These are phyloP conservation scores for Anthopleura sola DNA, from an alignment of 64 coral and sea anemone species.

Conservation along the genomic window DNA sequence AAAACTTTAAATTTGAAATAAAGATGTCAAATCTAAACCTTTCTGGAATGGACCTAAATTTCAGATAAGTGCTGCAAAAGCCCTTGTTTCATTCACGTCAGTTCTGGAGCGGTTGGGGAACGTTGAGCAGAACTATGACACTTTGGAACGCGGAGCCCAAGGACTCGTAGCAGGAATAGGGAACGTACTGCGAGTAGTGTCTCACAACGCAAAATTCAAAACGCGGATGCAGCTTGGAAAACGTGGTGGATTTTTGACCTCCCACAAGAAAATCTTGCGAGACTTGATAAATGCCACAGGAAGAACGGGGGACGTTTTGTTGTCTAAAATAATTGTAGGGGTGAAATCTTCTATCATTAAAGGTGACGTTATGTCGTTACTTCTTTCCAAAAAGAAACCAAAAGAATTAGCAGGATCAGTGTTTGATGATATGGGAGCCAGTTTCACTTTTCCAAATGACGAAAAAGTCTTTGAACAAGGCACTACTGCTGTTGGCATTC, in stretches of 20 bases:
- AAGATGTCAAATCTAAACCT: too few species aligned
- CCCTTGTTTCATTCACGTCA: not conserved
- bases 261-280: not conserved
- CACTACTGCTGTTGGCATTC: slow-evolving; percentile 3
- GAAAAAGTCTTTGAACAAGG: not conserved
- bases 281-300: not conserved
- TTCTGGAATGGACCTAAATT: not conserved
- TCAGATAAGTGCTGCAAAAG: not conserved
- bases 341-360: not conserved
- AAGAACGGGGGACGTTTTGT: slow-evolving; percentile 7
- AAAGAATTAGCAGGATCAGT: not conserved
- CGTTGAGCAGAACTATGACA: not conserved
- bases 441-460: slow-evolving; percentile 28
- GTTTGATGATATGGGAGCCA: slow-evolving; percentile 1
- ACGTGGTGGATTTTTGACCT: not conserved
- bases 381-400: slow-evolving; percentile 12
- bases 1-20: too few species aligned
- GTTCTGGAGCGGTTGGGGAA: not conserved
- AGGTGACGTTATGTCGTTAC: not conserved
- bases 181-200: slow-evolving; percentile 17
- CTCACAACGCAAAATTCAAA: not conserved
- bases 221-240: not conserved
- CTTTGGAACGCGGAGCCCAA: not conserved
- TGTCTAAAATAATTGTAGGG: slow-evolving; percentile 30
- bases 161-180: slow-evolving; percentile 34